These are phyloP conservation scores for Regulus satrapa DNA, from an alignment of 2,113 vertebrate genomes.

Conservation along the genomic window DNA sequence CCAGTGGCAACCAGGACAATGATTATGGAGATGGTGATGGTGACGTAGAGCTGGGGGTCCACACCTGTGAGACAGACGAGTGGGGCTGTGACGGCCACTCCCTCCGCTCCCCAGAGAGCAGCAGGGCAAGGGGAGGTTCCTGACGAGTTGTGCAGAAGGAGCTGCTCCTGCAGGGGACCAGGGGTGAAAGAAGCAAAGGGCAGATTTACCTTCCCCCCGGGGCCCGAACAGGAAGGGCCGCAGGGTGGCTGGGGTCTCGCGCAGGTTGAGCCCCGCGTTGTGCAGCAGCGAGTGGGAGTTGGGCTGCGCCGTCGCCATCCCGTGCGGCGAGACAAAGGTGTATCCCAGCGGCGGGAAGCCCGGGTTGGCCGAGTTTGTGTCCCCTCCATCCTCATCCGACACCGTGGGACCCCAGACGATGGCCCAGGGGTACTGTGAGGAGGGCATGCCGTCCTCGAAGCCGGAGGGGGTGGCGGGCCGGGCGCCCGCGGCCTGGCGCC, in stretches of 20 bases:
- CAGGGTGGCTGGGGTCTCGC: conserved; percentile 75
- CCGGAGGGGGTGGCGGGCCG: conserved; percentile 75
- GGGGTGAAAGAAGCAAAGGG: background rate
- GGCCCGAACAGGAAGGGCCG: conserved; percentile 76
- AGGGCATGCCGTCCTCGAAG: conserved; percentile 77
- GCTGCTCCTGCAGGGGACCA: background rate
- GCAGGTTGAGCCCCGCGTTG: conserved; percentile 74
- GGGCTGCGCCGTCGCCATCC: conserved; percentile 74
- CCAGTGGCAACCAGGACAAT: conserved; percentile 78
- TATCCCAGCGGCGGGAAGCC: conserved; percentile 76
- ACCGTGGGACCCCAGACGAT: conserved; percentile 81
- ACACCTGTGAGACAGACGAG: conserved; percentile 62
- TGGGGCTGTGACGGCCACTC: background rate
- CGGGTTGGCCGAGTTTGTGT: conserved; percentile 76
- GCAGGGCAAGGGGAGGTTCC: background rate
- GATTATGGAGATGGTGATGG: conserved; percentile 80
- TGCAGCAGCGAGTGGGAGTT: conserved; percentile 75
- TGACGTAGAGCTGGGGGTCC: conserved; percentile 80
- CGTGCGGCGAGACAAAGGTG: conserved; percentile 73
- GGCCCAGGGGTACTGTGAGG: conserved; percentile 83
- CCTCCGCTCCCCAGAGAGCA: accelerated
- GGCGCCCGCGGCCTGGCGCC: conserved; percentile 56
- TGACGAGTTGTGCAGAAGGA: background rate
- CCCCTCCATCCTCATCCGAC: conserved; percentile 77
- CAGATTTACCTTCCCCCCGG: conserved; percentile 73